Evolutionary conservation across 2,888 invertebrate species (phyloP), one percentile per base, ranked within the genome.

Genomic region (Trissoscelio sp.): DNA sequence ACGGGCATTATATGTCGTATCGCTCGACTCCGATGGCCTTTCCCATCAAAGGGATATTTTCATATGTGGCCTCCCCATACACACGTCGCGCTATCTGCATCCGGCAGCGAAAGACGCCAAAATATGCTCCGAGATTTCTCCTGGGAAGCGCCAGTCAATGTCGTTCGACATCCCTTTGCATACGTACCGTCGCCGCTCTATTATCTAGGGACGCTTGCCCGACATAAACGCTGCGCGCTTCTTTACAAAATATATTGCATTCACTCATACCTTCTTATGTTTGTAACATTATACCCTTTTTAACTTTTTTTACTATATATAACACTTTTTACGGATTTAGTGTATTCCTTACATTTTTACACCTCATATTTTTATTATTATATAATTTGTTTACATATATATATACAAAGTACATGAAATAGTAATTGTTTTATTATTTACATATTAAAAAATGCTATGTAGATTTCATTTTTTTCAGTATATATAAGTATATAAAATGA

Each of bases 41-140:
- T 86, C 88, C 87, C 90, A 91, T 90, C 90, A 90, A 86, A 86
- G 84, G 81, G 85, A 87, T 86, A 89, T 89, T 90, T 88, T 89
- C 83, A 84, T 62, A 62, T 46, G 69, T 44, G 83, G 86, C 86
- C 83, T 84, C 85, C 85, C 85, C 86, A 81, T 6, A 39, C 28
- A n/a, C 53, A 34, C 44, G 62, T 62, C 73, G 83, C 84, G 88
- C 90, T 91, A 91, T 91, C 91, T 91, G 89, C 90, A 91, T 91
- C 91, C 91, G 91, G 91, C 91, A 89, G 89, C 83, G 82, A 77
- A 86, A 88, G 90, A 89, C 90, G 88, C 88, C 88, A 89, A 91
- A 90, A 91, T 90, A 90, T 90, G 88, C 86, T 89, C 85, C 84
- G 87, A 89, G 88, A 91, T 91, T 91, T 90, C 90, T 91, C 91